Conservation (phyloP, 1,140 invertebrate species). For the Drosophila kanapiae region DNA sequence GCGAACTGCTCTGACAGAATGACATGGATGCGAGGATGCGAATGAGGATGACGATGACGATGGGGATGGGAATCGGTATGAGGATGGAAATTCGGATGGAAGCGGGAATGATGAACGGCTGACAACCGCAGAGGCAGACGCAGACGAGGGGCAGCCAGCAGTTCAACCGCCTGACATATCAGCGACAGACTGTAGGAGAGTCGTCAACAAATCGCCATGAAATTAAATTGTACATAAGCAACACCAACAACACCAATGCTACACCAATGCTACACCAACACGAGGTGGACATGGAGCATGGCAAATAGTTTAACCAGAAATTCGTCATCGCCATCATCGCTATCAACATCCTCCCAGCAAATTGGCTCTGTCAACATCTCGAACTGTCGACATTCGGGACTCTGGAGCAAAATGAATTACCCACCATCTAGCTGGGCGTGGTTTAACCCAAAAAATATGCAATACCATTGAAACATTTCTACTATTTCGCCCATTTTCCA, state of each 20-base stretch:
- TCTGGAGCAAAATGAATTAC: slow-evolving; percentile 40
- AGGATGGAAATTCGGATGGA: slow-evolving; percentile 41
- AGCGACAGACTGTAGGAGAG: slow-evolving; percentile 44
- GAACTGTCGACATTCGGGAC: slow-evolving; percentile 21
- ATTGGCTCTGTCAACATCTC: slow-evolving; percentile 77
- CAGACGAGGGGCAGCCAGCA: background rate
- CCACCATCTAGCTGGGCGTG: slow-evolving; percentile 8
- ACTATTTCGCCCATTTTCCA: slow-evolving; percentile 5
- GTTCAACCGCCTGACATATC: slow-evolving; percentile 32
- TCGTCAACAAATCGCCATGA: slow-evolving; percentile 74
- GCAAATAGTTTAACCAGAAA: slow-evolving; percentile 81
- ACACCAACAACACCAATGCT: slow-evolving; percentile 25
- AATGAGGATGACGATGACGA: slow-evolving; percentile 29
- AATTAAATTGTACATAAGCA: slow-evolving; percentile 76
- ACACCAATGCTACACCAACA: slow-evolving; percentile 22
- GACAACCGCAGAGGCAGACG: slow-evolving; percentile 56
- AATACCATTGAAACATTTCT: slow-evolving; percentile 5
- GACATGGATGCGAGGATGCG: slow-evolving; percentile 52
- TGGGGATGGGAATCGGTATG: slow-evolving; percentile 1
- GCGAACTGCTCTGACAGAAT: slow-evolving; percentile 54
- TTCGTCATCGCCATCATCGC: slow-evolving; percentile 67
- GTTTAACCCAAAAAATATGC: slow-evolving; percentile 36
- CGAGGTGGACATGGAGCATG: slow-evolving; percentile 18
- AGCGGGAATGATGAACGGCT: slow-evolving; percentile 67
- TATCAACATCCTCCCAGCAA: slow-evolving; percentile 61